A percentile compares a stretch with the other conserved stretches of the same genome.
phyloP scores from a whole-genome alignment of 2,888 invertebrate genomes.

The Latrodectus hesperus region DNA sequence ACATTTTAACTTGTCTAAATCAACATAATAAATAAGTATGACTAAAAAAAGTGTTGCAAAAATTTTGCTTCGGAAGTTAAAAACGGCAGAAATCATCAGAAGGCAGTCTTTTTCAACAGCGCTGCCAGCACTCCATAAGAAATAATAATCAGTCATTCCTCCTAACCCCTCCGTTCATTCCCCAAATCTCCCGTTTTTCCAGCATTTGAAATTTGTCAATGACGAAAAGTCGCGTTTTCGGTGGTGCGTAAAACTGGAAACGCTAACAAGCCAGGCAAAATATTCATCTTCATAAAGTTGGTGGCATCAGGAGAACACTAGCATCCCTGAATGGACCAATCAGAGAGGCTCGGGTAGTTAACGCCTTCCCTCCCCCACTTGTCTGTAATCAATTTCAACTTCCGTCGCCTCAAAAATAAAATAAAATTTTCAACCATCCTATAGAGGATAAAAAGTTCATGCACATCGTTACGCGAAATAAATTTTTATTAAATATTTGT shows the following conservation, averaged over 20 bases:
- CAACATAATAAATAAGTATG: not conserved
- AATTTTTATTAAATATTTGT: no score
- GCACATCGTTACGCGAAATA: constrained; percentile 21
- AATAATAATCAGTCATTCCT: no score
- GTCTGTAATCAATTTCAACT: constrained; percentile 60
- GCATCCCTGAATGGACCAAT: constrained; percentile 33
- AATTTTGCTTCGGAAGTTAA: no score
- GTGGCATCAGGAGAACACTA: constrained; percentile 2
- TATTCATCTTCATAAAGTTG: constrained; percentile 57
- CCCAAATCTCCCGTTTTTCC: not conserved
- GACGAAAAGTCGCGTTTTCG: constrained; percentile 27
- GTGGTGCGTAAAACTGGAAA: constrained; percentile 12
- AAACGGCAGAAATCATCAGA: no score
- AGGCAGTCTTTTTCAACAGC: no score
- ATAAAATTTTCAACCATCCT: constrained; percentile 29
- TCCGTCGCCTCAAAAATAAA: constrained; percentile 21
- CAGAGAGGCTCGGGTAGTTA: constrained; percentile 55
- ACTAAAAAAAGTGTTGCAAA: not conserved
- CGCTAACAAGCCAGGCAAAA: constrained; percentile 42
- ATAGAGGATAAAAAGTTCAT: constrained; percentile 35
- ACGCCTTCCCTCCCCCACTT: constrained; percentile 47
- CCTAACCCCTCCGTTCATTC: no score
- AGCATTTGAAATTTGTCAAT: not conserved
- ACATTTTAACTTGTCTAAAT: not conserved
- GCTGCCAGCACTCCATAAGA: no score